Evolutionary conservation across 2,113 vertebrate species (phyloP), one percentile per base, ranked within the genome.

Genomic region (Micromys minutus): DNA sequence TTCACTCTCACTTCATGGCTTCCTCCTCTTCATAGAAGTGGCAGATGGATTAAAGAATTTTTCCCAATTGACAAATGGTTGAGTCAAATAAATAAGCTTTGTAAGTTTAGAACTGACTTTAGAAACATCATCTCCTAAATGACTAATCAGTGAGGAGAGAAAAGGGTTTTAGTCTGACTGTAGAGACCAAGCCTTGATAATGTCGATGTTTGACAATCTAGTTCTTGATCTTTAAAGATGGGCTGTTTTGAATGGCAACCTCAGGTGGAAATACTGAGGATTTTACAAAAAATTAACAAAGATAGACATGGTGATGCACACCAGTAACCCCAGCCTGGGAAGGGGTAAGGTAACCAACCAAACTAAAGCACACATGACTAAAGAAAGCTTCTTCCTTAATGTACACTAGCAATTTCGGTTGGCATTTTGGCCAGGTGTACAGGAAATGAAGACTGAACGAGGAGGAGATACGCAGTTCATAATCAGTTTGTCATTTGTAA

Each of bases 181-280:
- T 4, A 74, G 72, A 80, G 59, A 81, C 19, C 85, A 80, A 92
- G 36, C 22, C 36, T 92, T 96, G 52, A 52, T 85, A 39, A 42
- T 75, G 57, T 75, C 3, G 61, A 4, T 50, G 5, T 36, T 89
- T 94, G 92, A 36, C 21, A 45, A 0, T 63, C 74, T 47, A 2
- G 45, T 95, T 69, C 4, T 67, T 79, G 42, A 16, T 59, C 72
- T 89, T 88, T 67, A 22, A 86, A 74, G 61, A 71, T 63, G 86
- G 42, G 67, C 87, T 59, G 13, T 90, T 86, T 93, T 92, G 63
- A 85, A n/a, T 90, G 88, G 34, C 69, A 88, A 77, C 47, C 61
- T 90, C 36, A 67, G 2, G 65, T 34, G 67, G 67, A 79, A 65
- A n/a, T 87, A 39, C 29, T 47, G 31, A 84, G 55, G 83, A 71